These are phyloP conservation scores for Stichodactyla helianthus DNA, from an alignment of 64 coral and sea anemone genomes.

Conservation along the genomic window DNA sequence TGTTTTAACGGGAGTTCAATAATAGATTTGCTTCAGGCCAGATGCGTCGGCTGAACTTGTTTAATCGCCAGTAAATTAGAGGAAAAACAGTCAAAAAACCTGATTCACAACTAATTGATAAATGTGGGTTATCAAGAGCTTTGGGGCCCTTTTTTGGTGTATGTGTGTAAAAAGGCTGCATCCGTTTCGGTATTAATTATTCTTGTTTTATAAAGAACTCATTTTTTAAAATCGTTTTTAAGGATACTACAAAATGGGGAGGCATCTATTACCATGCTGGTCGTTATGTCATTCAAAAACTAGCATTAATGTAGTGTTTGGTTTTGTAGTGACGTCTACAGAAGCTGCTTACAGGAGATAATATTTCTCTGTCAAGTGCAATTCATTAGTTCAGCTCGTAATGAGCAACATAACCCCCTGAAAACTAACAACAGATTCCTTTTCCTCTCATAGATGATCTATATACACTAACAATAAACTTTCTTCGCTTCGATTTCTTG, in stretches of 20 bases:
- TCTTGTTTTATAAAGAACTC: background rate
- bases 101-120: background rate
- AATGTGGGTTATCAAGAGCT: background rate
- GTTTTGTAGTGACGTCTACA: background rate
- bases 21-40: conserved; percentile 5
- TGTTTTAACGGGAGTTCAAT: background rate
- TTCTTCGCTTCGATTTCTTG: background rate
- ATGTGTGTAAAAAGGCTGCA: background rate
- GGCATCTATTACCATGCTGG: background rate
- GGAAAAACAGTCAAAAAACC: background rate
- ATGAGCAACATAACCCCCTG: background rate
- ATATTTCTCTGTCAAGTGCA: background rate
- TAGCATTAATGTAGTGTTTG: background rate
- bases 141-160: background rate
- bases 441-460: background rate
- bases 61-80: conserved; percentile 6
- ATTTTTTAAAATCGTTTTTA: background rate
- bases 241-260: background rate
- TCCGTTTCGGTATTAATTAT: background rate
- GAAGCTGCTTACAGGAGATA: background rate
- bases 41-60: background rate
- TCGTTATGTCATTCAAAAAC: background rate
- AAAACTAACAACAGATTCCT: background rate
- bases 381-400: background rate
- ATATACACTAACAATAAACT: background rate